A percentile compares a stretch with the other conserved stretches of the same genome.
Evolutionary conservation across 2,113 vertebrate genomes (phyloP).

Genomic region (Coryphaenoides rupestris): DNA sequence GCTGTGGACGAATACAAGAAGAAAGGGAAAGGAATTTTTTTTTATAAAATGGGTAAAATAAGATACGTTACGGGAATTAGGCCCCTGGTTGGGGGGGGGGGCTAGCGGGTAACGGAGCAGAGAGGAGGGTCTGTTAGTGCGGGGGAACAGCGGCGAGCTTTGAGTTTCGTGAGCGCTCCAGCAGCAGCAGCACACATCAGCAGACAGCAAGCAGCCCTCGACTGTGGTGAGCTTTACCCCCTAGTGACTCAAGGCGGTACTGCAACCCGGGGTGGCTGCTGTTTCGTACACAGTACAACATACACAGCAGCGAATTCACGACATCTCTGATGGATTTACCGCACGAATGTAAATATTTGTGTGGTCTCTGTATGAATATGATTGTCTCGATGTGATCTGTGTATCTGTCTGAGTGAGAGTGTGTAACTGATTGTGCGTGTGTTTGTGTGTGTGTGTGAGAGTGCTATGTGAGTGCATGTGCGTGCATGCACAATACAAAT

Average conservation of each 20-base stretch:
- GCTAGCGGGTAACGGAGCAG: no score
- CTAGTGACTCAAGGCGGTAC: conserved; percentile 60
- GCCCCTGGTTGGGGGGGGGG: no score
- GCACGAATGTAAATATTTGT: not conserved
- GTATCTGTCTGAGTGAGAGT: not conserved
- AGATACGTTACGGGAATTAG: no score
- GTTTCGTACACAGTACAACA: no score
- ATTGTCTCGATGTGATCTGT: not conserved
- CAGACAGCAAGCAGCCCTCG: conserved; percentile 29
- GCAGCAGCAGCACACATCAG: no score
- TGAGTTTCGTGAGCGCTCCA: conserved; percentile 53
- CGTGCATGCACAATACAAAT: no score
- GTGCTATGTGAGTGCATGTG: no score
- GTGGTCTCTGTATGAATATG: not conserved
- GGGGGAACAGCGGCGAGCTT: conserved; percentile 49
- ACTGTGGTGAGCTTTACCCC: conserved; percentile 64
- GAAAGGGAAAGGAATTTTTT: conserved; percentile 65
- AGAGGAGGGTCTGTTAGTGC: conserved; percentile 53
- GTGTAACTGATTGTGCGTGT: no score
- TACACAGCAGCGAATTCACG: conserved; percentile 18
- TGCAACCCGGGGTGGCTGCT: conserved; percentile 29
- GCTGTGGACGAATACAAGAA: conserved; percentile 64
- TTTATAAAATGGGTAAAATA: no score
- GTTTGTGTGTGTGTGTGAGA: no score
- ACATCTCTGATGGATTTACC: not conserved